Evolutionary conservation across 2,888 invertebrate genomes (phyloP), one percentile per base, ranked within the genome.

Genomic region (Terebella lapidaria): DNA sequence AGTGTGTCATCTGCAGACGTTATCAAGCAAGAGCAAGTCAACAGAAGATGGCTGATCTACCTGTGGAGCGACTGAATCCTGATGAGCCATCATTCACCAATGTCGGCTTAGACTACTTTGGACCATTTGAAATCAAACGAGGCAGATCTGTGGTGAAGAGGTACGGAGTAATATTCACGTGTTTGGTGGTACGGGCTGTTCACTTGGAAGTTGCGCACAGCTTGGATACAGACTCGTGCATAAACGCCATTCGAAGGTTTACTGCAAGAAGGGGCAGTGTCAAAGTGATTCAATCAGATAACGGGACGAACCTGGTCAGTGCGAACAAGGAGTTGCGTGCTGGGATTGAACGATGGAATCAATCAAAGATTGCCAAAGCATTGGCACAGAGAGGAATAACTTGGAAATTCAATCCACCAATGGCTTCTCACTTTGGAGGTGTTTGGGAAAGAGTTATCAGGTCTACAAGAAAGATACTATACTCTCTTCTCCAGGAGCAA

Each of bases 61-160:
- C 57, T 10, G 5, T 22, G 3, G 52, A 53, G n/a, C 20, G 57
- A 28, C 3, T 57, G 18, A 47, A 25, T n/a, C 25, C 27, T 15
- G 27, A 53, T 29, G 20, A 54, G n/a, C 22, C 49, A 4, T 52
- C 52, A 10, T 57, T 57, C 25, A 52, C 57, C 4, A 4, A 4
- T 20, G 57, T 57, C 25, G 57, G 57, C 20, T 20, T 57, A n/a
- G 67, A 69, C 54, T 67, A 61, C 30, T 70, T 67, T 59, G 68
- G 67, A 42, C 67, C 70, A 0, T 66, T 64, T 30, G 54, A 56
- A 5, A 54, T 67, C 3, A 65, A 64, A 55, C 27, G 51, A 4
- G 64, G 59, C 25, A 45, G 69, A n/a, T 54, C 29, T n/a, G n/a
- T n/a, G n/a, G n/a, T n/a, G n/a, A n/a, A n/a, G n/a, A n/a, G n/a